These are phyloP conservation scores for Hirtodrosophila histrioides DNA, from an alignment of 2,888 invertebrate genomes.

Conservation along the genomic window DNA sequence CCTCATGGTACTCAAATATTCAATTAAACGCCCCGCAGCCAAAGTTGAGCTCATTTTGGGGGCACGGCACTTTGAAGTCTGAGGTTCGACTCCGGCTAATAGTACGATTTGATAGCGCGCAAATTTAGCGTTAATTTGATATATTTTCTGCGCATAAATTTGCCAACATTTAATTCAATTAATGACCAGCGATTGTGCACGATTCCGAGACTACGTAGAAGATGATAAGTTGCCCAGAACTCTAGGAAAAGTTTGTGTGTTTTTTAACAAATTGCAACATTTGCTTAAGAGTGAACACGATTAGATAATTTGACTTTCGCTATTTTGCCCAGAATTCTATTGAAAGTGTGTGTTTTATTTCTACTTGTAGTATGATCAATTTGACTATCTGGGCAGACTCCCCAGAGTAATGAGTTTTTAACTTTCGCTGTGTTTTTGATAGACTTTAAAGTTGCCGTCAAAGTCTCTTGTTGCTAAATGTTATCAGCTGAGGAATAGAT, in stretches of 20 bases:
- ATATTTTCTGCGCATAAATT: constrained; percentile 71
- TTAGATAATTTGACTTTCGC: too few species aligned
- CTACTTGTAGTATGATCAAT: background rate
- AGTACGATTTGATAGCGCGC: constrained; percentile 45
- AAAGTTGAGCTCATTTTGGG: constrained; percentile 58
- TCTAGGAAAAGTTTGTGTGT: constrained; percentile 53
- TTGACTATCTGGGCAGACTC: background rate
- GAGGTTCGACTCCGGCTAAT: constrained; percentile 33
- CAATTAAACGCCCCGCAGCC: constrained; percentile 80
- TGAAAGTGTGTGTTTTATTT: constrained; percentile 13
- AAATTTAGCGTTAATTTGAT: constrained; percentile 74
- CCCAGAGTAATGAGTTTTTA: background rate
- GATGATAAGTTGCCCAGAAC: constrained; percentile 8
- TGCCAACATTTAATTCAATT: constrained; percentile 69
- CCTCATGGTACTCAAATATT: constrained; percentile 59
- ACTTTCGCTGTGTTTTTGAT: constrained; percentile 25
- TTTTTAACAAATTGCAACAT: constrained; percentile 5
- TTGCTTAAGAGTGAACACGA: background rate
- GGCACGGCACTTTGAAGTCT: constrained; percentile 62
- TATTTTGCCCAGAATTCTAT: constrained; percentile 20
- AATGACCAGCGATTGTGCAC: constrained; percentile 39
- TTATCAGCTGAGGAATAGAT: too few species aligned
- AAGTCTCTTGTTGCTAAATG: too few species aligned
- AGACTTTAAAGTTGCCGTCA: too few species aligned
- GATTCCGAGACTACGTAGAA: background rate